Evolutionary conservation across 2,113 vertebrate species (phyloP).

Genomic region (Casuarius casuarius): DNA sequence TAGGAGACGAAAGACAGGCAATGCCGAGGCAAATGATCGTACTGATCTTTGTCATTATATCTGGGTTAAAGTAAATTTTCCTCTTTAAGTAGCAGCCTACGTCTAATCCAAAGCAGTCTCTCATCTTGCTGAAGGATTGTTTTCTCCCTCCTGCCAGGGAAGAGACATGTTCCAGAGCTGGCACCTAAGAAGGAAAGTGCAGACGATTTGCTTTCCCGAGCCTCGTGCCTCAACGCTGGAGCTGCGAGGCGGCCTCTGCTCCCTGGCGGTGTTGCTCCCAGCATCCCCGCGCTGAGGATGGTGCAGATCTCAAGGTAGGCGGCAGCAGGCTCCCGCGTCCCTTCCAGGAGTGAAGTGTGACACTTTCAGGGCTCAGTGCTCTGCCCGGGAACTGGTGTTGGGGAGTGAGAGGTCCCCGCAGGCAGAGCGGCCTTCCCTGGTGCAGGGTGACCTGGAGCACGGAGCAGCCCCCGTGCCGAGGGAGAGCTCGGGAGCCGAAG

Average conservation of each 20-base stretch:
- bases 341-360: no score
- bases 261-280: accelerated
- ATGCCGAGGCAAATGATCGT: neutral
- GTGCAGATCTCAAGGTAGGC: neutral
- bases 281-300: accelerated
- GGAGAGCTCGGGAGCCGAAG: neutral
- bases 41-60: neutral
- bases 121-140: neutral
- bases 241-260: neutral
- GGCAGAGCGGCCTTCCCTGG: no score
- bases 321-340: accelerated
- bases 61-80: neutral
- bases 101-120: neutral
- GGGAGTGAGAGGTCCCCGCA: no score
- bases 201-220: neutral
- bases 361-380: no score
- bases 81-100: neutral
- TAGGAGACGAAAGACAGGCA: neutral
- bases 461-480: neutral
- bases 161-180: neutral
- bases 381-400: no score
- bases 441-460: neutral
- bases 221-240: neutral
- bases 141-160: neutral
- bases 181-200: neutral